Evolutionary conservation across 2,797 vertebrate species (phyloP), one percentile per base, ranked within the genome.

Genomic region (Serranus cabrilla): DNA sequence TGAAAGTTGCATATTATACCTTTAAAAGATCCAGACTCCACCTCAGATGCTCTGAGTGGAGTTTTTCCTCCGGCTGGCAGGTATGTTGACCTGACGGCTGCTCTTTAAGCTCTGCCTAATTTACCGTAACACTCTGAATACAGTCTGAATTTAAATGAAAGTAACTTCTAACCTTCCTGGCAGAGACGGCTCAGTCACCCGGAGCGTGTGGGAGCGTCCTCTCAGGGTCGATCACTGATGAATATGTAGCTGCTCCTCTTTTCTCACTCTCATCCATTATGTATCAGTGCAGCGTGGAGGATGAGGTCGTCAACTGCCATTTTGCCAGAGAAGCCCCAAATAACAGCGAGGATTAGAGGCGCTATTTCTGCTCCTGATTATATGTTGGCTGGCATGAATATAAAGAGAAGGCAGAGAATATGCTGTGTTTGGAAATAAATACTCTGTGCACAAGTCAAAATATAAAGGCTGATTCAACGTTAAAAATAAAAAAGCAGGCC

Each of bases 181-280:
- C 43, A 27, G 69, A 66, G 61, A 45, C 13, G 47, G 58, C 14
- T 2, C 55, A 17, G 25, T 76, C 78, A 67, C 71, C 62, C 47
- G 1, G 66, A 68, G 66, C 74, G 74, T 56, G 65, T 67, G 76
- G 71, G 58, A 61, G 68, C 65, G 39, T 80, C 73, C 25, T 70
- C 57, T 51, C 73, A 40, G 66, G 78, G 71, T 74, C 71, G 62
- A 76, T 81, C 74, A 78, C 51, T 7, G 84, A 81, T 89, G 78
- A 90, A 88, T 81, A 63, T 76, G 71, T 21, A 81, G 76, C 31
- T 31, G 60, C 55, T 51, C 56, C 50, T 67, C 71, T 56, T 40
- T 37, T 68, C 70, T 59, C 47, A 4, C 73, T 80, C 79, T 88
- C 82, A 82, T 92, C 52, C 76, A 88, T 91, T 81, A 92, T 82